phyloP scores from a whole-genome alignment of 2,797 vertebrate genomes.

The Neostethus bicornis region DNA sequence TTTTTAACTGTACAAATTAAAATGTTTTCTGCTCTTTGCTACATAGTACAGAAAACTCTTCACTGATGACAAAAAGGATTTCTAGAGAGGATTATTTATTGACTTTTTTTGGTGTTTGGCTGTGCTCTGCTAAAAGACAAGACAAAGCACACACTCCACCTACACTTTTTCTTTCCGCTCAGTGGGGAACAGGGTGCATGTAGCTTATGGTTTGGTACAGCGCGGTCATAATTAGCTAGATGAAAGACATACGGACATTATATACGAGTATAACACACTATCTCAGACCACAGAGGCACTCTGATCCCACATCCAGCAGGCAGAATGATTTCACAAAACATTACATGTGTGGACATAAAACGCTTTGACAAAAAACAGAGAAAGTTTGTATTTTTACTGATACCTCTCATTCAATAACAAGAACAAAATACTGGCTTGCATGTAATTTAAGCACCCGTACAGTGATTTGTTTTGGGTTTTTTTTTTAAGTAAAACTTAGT shows the following conservation, averaged over 20 bases:
- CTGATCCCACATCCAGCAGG: constrained; percentile 23
- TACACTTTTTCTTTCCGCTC: constrained; percentile 56
- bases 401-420: constrained; percentile 28
- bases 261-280: constrained; percentile 20
- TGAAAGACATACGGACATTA: constrained; percentile 44
- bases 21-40: constrained; percentile 2
- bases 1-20: background rate
- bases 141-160: constrained; percentile 40
- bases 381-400: constrained; percentile 40
- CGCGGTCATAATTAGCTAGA: constrained; percentile 58
- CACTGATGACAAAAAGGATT: constrained; percentile 15
- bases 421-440: constrained; percentile 1
- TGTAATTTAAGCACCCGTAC: constrained; percentile 3
- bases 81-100: no score
- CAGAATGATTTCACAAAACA: constrained; percentile 29
- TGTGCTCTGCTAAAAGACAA: constrained; percentile 34
- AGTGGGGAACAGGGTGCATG: constrained; percentile 31
- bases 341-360: background rate
- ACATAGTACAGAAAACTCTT: constrained; percentile 15
- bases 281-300: constrained; percentile 34
- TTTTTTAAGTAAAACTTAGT: no score
- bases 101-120: constrained; percentile 23
- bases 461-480: background rate
- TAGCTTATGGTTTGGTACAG: constrained; percentile 39
- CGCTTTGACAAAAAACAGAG: constrained; percentile 7